Percentiles rank a stretch among this genome's conserved stretches.
Conservation (phyloP, 2,113 vertebrate genomes). For the Pluvianellus socialis region DNA sequence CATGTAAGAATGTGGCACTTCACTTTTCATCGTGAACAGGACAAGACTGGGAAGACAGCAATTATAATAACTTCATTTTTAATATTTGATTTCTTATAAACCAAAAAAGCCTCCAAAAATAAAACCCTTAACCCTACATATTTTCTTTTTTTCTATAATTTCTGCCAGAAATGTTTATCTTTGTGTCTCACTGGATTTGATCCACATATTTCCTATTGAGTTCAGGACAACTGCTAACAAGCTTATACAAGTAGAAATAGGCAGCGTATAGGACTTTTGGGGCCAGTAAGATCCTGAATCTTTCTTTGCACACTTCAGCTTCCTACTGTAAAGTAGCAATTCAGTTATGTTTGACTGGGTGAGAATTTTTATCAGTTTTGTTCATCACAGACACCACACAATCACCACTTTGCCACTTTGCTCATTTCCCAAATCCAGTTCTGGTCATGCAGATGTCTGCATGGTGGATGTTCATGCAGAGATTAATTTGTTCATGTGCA, state of each 20-base stretch:
- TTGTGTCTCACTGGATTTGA: background rate
- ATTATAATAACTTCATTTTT: background rate
- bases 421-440: background rate
- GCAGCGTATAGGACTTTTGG: background rate
- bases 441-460: background rate
- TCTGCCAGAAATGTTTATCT: background rate
- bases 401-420: background rate
- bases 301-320: background rate
- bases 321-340: background rate
- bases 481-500: background rate
- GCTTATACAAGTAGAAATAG: background rate
- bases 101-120: background rate
- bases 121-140: rapidly evolving
- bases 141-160: rapidly evolving
- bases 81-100: background rate
- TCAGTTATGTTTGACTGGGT: background rate
- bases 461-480: background rate
- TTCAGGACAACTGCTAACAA: background rate
- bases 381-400: background rate
- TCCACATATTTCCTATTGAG: background rate
- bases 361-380: background rate
- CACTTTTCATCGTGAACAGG: background rate
- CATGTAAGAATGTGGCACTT: background rate
- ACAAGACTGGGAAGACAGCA: background rate
- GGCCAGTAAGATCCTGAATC: background rate